Evolutionary conservation across 2,888 invertebrate genomes (phyloP).

Genomic region (Kuschelorhynchus macadamiae): DNA sequence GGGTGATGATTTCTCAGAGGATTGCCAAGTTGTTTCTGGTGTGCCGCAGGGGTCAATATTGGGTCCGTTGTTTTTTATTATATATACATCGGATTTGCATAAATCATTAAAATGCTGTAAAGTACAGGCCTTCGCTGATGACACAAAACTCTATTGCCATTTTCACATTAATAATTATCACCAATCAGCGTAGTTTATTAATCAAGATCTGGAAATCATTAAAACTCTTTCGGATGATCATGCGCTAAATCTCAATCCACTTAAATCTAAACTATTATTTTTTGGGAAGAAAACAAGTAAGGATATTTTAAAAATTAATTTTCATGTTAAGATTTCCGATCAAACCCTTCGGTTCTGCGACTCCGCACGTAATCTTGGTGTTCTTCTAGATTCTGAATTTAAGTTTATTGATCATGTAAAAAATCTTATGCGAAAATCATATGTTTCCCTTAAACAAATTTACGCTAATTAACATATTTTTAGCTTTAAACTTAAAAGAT

Average conservation of each 20-base stretch:
- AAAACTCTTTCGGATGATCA: not conserved
- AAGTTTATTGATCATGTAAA: not conserved
- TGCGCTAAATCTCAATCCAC: not conserved
- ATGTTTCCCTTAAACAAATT: no score
- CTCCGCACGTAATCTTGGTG: not conserved
- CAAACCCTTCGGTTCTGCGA: not conserved
- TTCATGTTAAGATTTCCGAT: not conserved
- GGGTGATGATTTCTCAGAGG: not conserved
- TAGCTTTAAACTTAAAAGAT: no score
- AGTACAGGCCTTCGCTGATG: conserved; percentile 1
- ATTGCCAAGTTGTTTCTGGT: not conserved
- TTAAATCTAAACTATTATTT: not conserved
- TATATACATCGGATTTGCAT: conserved; percentile 8
- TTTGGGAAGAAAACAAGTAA: not conserved
- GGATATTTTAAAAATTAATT: not conserved
- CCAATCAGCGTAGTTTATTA: not conserved
- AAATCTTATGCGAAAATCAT: not conserved
- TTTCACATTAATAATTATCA: not conserved
- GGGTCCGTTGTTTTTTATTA: conserved; percentile 6
- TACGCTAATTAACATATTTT: no score
- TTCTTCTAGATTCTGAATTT: conserved; percentile 1
- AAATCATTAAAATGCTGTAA: not conserved
- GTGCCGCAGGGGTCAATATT: conserved; percentile 11
- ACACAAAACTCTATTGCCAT: conserved; percentile 1
- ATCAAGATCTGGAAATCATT: conserved; percentile 11